Conservation (phyloP, 2,888 invertebrate genomes). For the Mythimna albipuncta region DNA sequence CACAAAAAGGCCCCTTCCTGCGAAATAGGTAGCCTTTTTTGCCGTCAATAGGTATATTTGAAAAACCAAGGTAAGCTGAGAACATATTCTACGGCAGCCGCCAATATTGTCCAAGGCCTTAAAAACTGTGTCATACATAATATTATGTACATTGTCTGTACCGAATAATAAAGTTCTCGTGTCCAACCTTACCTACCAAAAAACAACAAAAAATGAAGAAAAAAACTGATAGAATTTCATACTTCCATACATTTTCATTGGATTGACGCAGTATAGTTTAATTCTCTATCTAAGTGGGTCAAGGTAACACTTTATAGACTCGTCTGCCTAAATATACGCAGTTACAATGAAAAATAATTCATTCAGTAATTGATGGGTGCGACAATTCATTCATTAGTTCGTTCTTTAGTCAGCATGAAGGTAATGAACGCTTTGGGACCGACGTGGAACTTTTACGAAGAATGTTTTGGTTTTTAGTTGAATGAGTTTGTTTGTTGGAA, state of each 20-base stretch:
- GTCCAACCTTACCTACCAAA: neutral
- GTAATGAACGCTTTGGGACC: constrained; percentile 39
- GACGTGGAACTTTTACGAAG: constrained; percentile 35
- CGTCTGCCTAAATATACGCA: constrained; percentile 52
- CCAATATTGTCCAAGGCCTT: constrained; percentile 12
- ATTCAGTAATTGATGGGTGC: constrained; percentile 52
- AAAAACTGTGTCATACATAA: neutral
- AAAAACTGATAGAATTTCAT: constrained; percentile 35
- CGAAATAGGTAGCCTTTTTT: too few relatives aligned
- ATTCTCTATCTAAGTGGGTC: constrained; percentile 62
- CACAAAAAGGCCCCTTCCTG: too few relatives aligned
- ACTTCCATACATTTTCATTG: constrained; percentile 27
- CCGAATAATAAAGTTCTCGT: constrained; percentile 22
- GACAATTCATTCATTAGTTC: constrained; percentile 55
- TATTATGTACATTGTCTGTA: neutral
- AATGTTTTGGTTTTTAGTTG: constrained; percentile 23
- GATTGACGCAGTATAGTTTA: constrained; percentile 36
- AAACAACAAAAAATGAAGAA: constrained; percentile 21
- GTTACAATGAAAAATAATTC: constrained; percentile 29
- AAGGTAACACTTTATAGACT: constrained; percentile 57
- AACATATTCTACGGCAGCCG: neutral
- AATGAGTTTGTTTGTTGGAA: constrained; percentile 3
- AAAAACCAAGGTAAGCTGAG: too few relatives aligned
- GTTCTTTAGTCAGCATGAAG: constrained; percentile 45
- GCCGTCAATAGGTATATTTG: neutral